Evolutionary conservation across 2,113 vertebrate genomes (phyloP), one percentile per base, ranked within the genome.

Genomic region (Crocuta crocuta): DNA sequence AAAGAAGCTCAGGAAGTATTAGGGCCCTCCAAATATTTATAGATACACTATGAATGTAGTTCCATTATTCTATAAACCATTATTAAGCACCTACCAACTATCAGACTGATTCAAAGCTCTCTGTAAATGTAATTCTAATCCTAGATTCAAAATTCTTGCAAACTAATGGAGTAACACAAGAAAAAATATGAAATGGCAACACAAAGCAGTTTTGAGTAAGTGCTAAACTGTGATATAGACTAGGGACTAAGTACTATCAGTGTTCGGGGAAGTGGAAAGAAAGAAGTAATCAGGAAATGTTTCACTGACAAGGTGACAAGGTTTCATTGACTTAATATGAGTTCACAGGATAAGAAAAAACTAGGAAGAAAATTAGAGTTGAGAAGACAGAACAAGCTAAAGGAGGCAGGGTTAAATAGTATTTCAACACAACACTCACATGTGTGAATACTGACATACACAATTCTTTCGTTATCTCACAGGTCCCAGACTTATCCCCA

Each of bases 231-330:
- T 70, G 48, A 88, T 55, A 92, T 7, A 96, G 43, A 93, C 9
- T 63, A 81, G 66, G 63, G 50, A 90, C 39, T 80, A 88, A 63
- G 66, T 76, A 45, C 17, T 86, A 2, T 68, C 71, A 73, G 53
- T 93, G 61, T 93, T 96, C n/a, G 87, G 53, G n/a, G 33, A 94
- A 90, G 50, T 76, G 12, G 43, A 78, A 96, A 96, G 63, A 90
- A 94, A 89, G 48, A 92, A 90, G 24, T 73, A 71, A 96, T 74
- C 39, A 48, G 55, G 17, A 82, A 95, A 95, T 73, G 28, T 50
- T 96, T 73, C 55, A 79, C 3, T 91, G 71, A 95, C n/a, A 97
- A 89, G 21, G 53, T 68, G 5, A 19, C 74, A 48, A 48, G 43
- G 74, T 78, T 78, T 78, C 74, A 48, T 31, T 78, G 24, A 94